Base-by-base conservation (phyloP, 2,113 vertebrate species). In the Myotis davidii region DNA sequence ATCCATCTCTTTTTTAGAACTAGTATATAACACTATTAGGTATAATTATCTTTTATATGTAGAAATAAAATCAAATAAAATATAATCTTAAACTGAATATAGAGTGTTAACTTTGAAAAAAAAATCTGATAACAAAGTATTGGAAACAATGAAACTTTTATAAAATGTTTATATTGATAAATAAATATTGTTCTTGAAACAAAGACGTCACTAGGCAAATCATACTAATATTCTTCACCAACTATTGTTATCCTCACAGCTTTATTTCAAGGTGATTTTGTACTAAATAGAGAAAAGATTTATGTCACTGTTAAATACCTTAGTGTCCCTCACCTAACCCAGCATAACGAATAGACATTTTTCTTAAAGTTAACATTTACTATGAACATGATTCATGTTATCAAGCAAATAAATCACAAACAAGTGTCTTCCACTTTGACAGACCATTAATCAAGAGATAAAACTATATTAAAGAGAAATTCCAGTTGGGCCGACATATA, bases 371-470 rank as follows among this genome's bases (percentile, higher is more conserved):
- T 83, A 94, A 82, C 12, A 83, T 92, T 85, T 74, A 77, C 27
- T 23, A 14, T 83, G 67, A 95, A 79, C 14, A 65, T 65, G 39
- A 92, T 96, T 97, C 54, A 79, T 97, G 32, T 91, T 96, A 88
- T 72, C 39, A 87, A 67, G 25, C 13, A 72, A 9, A 94, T 42
- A 85, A 97, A 96, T 96, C 86, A 90, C 76, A 96, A 97, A 76
- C 82, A 92, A 9, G 74, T 97, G 93, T 94, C 82, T 96, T 97
- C 78, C 76, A 81, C 39, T 17, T 61, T 95, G 93, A 96, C 10
- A 91, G 76, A 90, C 90, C 56, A 97, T 97, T 98, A 92, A 97
- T 97, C 89, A 97, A 94, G 34, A 61, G 45, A n/a, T 91, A 92
- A 95, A 95, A 48, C 87, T 69, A 42, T 84, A 84, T 81, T 70